Conservation (phyloP, 2,797 vertebrate species). For the Cossypha caffra region DNA sequence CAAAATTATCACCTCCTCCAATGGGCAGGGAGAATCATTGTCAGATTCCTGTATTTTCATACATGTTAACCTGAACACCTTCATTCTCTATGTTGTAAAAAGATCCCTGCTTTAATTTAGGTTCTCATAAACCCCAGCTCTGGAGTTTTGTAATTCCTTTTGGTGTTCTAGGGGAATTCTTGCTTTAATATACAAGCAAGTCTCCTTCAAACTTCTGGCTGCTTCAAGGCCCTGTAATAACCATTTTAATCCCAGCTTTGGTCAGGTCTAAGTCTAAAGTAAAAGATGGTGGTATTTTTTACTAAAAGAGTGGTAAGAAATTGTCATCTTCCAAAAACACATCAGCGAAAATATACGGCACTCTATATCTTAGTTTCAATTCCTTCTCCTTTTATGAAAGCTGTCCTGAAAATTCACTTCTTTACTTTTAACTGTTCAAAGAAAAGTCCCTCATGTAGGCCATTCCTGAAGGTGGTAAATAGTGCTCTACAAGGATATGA, state of each 20-base stretch:
- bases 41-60: neutral
- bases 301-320: neutral
- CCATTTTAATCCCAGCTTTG: neutral
- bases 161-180: neutral
- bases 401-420: neutral
- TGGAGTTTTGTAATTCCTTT: neutral
- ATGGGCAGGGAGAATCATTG: neutral
- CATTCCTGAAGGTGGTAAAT: neutral
- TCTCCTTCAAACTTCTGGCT: neutral
- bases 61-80: neutral
- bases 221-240: neutral
- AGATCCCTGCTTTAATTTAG: neutral
- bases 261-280: neutral
- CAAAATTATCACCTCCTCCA: neutral
- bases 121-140: neutral
- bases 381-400: neutral
- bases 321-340: neutral
- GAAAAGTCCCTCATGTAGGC: neutral
- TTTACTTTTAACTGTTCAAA: neutral
- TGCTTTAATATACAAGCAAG: neutral
- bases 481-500: neutral
- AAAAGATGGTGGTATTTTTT: neutral
- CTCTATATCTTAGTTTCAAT: neutral
- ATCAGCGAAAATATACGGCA: accelerated
- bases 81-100: neutral